Percentiles rank a stretch among this genome's conserved stretches.
phyloP scores from a whole-genome alignment of 2,113 vertebrate genomes.

The Zapornia atra region DNA sequence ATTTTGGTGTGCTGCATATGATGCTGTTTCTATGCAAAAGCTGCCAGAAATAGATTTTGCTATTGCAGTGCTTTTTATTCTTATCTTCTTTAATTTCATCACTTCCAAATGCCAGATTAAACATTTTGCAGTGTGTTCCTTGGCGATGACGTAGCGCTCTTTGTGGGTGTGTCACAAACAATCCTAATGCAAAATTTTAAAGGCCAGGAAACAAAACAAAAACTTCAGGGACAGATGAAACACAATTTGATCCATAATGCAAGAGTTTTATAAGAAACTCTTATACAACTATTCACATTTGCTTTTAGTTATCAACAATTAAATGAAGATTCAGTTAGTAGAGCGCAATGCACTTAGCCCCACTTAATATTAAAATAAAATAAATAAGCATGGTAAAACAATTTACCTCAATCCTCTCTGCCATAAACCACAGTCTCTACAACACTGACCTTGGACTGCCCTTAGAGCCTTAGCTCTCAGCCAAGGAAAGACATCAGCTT shows the following conservation, averaged over 20 bases:
- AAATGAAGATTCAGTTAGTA: background rate
- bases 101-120: slow-evolving; percentile 43
- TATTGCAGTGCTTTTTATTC: slow-evolving; percentile 39
- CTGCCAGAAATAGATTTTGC: slow-evolving; percentile 47
- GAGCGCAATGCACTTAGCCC: background rate
- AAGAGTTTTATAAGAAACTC: background rate
- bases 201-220: background rate
- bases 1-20: background rate
- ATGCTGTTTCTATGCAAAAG: background rate
- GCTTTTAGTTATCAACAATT: slow-evolving; percentile 21
- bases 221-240: background rate
- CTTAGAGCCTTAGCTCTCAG: background rate
- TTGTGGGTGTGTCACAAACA: background rate
- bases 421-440: background rate
- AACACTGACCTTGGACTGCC: background rate
- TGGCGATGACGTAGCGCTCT: background rate
- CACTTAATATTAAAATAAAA: slow-evolving; percentile 10
- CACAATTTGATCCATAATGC: background rate
- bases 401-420: background rate
- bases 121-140: background rate
- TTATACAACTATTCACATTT: background rate
- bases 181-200: background rate
- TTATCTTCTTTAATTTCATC: slow-evolving; percentile 38
- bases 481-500: background rate
- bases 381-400: background rate